These are phyloP conservation scores for Anorthoa munda DNA, from an alignment of 2,888 invertebrate species.

Conservation along the genomic window DNA sequence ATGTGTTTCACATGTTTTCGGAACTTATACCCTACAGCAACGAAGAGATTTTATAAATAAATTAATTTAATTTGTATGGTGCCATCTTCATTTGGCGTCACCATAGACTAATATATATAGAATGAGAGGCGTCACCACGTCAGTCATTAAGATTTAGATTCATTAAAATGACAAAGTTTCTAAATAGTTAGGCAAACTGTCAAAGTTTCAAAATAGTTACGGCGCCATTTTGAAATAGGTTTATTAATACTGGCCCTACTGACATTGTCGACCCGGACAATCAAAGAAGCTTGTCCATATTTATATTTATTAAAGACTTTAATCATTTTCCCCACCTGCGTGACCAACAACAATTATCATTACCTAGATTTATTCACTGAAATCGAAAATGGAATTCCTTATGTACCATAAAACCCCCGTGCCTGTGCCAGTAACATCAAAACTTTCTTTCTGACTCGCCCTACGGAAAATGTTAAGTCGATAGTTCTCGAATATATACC, in stretches of 20 bases:
- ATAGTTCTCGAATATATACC: conserved; percentile 10
- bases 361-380: conserved; percentile 26
- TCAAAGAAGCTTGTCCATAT: background rate
- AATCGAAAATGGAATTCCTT: conserved; percentile 21
- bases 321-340: conserved; percentile 20
- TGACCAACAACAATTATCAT: conserved; percentile 37
- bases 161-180: background rate
- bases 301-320: conserved; percentile 3
- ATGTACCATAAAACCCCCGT: background rate
- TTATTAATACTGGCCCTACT: background rate
- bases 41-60: background rate
- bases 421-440: background rate
- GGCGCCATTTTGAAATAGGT: background rate
- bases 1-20: background rate
- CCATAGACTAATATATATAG: too few species aligned
- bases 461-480: conserved; percentile 4
- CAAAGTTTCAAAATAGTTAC: background rate
- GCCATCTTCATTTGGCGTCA: background rate
- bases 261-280: background rate
- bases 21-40: background rate
- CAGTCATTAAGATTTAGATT: background rate
- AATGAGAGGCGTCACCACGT: too few species aligned
- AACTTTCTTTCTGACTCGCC: background rate
- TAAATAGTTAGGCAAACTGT: background rate
- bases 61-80: background rate